Percentiles rank a stretch among this genome's conserved stretches.
Conservation (phyloP, 2,888 invertebrate genomes). For the Lasioglossum pauxillum region DNA sequence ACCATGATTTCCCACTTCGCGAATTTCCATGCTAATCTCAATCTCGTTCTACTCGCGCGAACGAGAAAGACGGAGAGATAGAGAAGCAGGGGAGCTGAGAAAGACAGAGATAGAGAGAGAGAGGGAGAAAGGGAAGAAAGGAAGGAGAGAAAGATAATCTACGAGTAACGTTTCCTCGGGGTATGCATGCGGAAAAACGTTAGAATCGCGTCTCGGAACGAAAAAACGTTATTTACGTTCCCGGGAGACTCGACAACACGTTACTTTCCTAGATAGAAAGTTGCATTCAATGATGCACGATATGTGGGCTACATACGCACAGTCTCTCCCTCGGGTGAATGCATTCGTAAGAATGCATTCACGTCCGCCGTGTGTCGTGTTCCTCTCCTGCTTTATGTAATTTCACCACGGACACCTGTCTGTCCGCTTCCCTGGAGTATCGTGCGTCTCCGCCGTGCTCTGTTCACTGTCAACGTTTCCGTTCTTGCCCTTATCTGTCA, state of each 20-base stretch:
- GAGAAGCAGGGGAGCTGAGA: neutral
- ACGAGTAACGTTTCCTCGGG: constrained; percentile 14
- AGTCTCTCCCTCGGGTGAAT: constrained; percentile 70
- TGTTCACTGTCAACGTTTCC: constrained; percentile 52
- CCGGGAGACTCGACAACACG: constrained; percentile 24
- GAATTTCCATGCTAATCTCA: constrained; percentile 32
- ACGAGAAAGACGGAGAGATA: neutral
- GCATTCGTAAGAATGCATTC: constrained; percentile 75
- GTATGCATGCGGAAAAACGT: constrained; percentile 14
- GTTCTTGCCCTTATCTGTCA: constrained; percentile 50
- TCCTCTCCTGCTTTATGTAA: constrained; percentile 68
- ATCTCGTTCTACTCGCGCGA: constrained; percentile 10
- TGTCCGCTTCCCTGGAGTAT: constrained; percentile 30
- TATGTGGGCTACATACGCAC: constrained; percentile 72
- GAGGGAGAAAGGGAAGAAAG: neutral
- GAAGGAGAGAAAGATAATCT: neutral
- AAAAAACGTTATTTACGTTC: constrained; percentile 59
- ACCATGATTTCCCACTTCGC: constrained; percentile 54
- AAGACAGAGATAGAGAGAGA: neutral
- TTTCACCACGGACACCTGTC: constrained; percentile 71
- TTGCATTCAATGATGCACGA: constrained; percentile 71
- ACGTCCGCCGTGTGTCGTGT: constrained; percentile 62
- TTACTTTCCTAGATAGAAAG: constrained; percentile 73
- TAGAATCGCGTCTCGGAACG: constrained; percentile 16
- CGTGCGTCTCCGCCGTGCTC: constrained; percentile 14